Evolutionary conservation across 2,113 vertebrate genomes (phyloP).

Genomic region (Charina bottae): DNA sequence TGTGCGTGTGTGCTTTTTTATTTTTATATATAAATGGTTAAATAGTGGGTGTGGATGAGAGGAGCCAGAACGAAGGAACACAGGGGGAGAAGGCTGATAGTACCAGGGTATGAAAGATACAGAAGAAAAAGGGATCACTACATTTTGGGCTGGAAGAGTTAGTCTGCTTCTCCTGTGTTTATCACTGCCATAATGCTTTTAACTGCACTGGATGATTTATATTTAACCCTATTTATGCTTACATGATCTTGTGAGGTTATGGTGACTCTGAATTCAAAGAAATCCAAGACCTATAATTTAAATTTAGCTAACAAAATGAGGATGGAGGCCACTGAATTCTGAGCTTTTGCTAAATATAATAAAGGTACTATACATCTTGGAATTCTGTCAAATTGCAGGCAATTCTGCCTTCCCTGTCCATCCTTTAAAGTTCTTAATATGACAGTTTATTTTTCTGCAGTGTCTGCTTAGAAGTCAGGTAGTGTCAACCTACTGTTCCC

Average conservation of each 20-base stretch:
- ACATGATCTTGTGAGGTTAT: not conserved
- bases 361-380: not conserved
- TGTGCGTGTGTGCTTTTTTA: constrained; percentile 59
- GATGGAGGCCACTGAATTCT: not conserved
- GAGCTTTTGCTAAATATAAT: not conserved
- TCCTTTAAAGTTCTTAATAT: not conserved
- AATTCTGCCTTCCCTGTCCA: not conserved
- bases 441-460: not conserved
- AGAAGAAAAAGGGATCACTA: constrained; percentile 38
- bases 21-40: constrained; percentile 78
- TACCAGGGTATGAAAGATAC: constrained; percentile 45
- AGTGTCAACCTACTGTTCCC: constrained; percentile 10
- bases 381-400: not conserved
- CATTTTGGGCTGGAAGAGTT: not conserved
- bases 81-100: constrained; percentile 62
- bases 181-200: not conserved
- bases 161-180: not conserved
- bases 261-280: not conserved
- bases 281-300: not conserved
- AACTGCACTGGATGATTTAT: not conserved
- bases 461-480: not conserved
- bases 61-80: constrained; percentile 42
- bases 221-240: constrained; percentile 16
- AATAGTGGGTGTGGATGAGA: constrained; percentile 74
- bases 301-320: not conserved